Base-by-base conservation (phyloP, 2,888 invertebrate genomes). In the Mechanitis mazaeus region DNA sequence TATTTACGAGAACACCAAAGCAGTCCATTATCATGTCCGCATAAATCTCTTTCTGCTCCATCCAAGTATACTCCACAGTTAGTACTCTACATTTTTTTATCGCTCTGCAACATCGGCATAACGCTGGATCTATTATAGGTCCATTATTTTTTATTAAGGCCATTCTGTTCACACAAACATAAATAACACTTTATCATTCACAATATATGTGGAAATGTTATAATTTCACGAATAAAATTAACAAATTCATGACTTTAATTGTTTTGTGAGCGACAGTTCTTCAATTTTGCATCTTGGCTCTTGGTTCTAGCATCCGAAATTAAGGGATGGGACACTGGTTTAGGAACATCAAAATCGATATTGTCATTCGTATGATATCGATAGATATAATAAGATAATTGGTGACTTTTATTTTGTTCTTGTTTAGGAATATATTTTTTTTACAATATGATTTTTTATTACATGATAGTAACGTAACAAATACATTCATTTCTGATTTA, bases 21-120 rank as follows among this genome's bases (percentile, higher is more conserved):
- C 87, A 87, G 64, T 90, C 89, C 89, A 90, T 87, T 4, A 90
- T 73, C 90, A 89, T 89, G 56, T 89, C 90, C 0, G 88, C 78
- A 54, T 89, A 89, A 1, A 87, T 72, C 68, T 90, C 89, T 64
- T 86, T 89, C 57, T 85, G 77, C 2, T 85, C 87, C 81, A 83
- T 85, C 85, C 87, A 90, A 64, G 80, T 84, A 65, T 90, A 90
- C 61, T 88, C 87, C 0, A 81, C 78, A 46, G 87, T 87, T 4
- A 90, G 76, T 9, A 87, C 74, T 70, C 90, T 81, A 71, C 90
- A 90, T 83, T 87, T 89, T 72, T 89, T 89, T 20, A 89, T 89
- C 20, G 87, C 81, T 45, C 88, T 72, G 66, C 89, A 90, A 60
- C 87, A 87, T 69, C 89, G 78, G 73, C 89, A 90, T n/a, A 90